These are phyloP conservation scores for Zaprionus lachaisei DNA, from an alignment of 1,140 invertebrate species.

Conservation along the genomic window DNA sequence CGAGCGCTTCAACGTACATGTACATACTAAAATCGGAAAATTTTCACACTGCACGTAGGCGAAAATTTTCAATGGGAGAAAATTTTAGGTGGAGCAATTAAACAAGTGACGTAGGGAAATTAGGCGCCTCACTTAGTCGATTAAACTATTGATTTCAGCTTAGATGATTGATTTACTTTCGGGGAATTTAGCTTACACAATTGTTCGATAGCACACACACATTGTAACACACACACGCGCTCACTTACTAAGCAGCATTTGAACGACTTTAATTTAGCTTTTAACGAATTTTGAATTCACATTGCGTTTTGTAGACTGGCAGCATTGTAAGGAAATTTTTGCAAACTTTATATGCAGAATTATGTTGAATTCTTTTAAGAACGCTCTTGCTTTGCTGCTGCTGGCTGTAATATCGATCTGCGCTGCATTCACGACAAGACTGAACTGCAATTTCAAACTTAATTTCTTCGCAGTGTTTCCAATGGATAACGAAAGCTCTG, in stretches of 20 bases:
- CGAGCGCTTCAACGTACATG: slow-evolving; percentile 77
- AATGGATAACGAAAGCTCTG: slow-evolving; percentile 79
- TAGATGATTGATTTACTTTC: slow-evolving; percentile 19
- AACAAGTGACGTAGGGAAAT: neutral
- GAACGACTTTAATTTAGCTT: slow-evolving; percentile 17
- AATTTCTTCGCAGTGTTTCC: slow-evolving; percentile 76
- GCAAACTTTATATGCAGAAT: slow-evolving; percentile 53
- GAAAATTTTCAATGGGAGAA: slow-evolving; percentile 60
- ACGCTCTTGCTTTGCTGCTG: slow-evolving; percentile 56
- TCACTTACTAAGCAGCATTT: slow-evolving; percentile 1
- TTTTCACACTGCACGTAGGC: slow-evolving; percentile 73
- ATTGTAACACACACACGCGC: slow-evolving; percentile 27
- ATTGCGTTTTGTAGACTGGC: slow-evolving; percentile 13
- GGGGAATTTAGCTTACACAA: slow-evolving; percentile 68
- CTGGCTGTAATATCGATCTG: slow-evolving; percentile 80
- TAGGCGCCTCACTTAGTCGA: slow-evolving; percentile 30
- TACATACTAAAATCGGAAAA: slow-evolving; percentile 84
- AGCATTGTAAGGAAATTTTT: slow-evolving; percentile 33
- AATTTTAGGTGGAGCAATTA: slow-evolving; percentile 1
- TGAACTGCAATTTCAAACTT: slow-evolving; percentile 84
- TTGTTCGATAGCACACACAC: slow-evolving; percentile 12
- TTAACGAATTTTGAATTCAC: slow-evolving; percentile 16
- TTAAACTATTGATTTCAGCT: slow-evolving; percentile 60
- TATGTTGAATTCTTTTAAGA: slow-evolving; percentile 66
- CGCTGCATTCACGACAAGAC: slow-evolving; percentile 84